Evolutionary conservation across 1,140 invertebrate species (phyloP), one percentile per base, ranked within the genome.

Genomic region (Formica exsecta): DNA sequence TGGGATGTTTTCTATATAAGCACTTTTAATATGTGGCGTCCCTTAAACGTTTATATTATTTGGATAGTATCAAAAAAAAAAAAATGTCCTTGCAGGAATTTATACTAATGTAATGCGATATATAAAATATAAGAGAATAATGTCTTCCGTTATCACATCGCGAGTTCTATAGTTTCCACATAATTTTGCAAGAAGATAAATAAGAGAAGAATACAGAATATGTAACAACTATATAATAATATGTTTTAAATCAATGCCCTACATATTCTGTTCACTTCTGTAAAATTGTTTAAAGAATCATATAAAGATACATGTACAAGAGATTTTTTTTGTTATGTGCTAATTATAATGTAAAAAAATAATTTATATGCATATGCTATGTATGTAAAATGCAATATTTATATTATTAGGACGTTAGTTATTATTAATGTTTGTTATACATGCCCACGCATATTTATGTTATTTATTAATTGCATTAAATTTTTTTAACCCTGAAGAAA

Each of bases 81-180:
- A 85, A 89, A 74, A 77, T 89, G 81, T 22, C 51, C 70, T 54
- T 84, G 61, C 38, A 48, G 48, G n/a, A 83, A 86, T 57, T 57
- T 48, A 48, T 41, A 51, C 16, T 32, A 71, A 73, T 48, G 16
- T 61, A 75, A 89, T 44, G 38, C 36, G 41, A 48, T 19, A 29
- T 80, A 44, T 70, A 73, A 51, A 84, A 57, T 76, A 32, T 62
- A 83, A 71, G 29, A 65, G 38, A 74, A 70, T 77, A 71, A 86
- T 48, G 88, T 89, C 89, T 90, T 89, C 89, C 88, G 73, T 89
- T 89, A 89, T 25, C 62, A 51, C 16, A 90, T 81, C 65, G 29
- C 32, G 71, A 83, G 48, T 19, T 51, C 16, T 89, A 81, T 87
- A 81, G 71, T 90, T 59, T 76, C 59, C 38, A 62, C 41, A 83